These are phyloP conservation scores for Myotis lucifugus DNA, from an alignment of 2,113 vertebrate species.

Conservation along the genomic window DNA sequence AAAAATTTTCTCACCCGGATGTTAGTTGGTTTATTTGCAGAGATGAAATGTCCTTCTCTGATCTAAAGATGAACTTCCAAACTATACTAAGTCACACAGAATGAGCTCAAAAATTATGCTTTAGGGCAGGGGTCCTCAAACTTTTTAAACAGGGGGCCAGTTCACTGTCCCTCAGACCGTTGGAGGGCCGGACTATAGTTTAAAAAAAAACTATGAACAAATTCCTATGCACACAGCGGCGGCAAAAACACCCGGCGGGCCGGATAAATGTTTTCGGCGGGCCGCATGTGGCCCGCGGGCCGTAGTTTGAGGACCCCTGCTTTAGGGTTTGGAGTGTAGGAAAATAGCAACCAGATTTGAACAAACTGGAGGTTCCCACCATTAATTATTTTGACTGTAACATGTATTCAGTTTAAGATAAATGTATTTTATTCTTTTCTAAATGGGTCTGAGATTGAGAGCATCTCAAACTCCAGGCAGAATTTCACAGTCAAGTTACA, in stretches of 20 bases:
- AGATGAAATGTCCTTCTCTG: background rate
- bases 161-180: too few relatives aligned
- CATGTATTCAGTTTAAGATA: slow-evolving; percentile 30
- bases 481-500: slow-evolving; percentile 62
- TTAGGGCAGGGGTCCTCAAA: background rate
- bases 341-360: slow-evolving; percentile 22
- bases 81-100: background rate
- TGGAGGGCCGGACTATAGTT: too few relatives aligned
- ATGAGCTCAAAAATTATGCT: background rate
- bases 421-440: slow-evolving; percentile 28
- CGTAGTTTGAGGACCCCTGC: background rate
- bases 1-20: background rate
- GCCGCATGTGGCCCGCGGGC: too few relatives aligned
- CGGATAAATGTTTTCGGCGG: too few relatives aligned
- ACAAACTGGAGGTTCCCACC: background rate
- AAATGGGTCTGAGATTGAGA: slow-evolving; percentile 61
- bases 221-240: too few relatives aligned
- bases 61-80: slow-evolving; percentile 34
- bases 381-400: slow-evolving; percentile 13
- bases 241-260: too few relatives aligned
- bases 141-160: too few relatives aligned
- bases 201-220: too few relatives aligned
- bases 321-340: background rate
- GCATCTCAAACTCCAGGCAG: slow-evolving; percentile 59
- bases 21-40: background rate